A percentile compares a stretch with the other conserved stretches of the same genome.
These are phyloP conservation scores for Eubasilissa splendida DNA, from an alignment of 2,888 invertebrate genomes.

Conservation along the genomic window DNA sequence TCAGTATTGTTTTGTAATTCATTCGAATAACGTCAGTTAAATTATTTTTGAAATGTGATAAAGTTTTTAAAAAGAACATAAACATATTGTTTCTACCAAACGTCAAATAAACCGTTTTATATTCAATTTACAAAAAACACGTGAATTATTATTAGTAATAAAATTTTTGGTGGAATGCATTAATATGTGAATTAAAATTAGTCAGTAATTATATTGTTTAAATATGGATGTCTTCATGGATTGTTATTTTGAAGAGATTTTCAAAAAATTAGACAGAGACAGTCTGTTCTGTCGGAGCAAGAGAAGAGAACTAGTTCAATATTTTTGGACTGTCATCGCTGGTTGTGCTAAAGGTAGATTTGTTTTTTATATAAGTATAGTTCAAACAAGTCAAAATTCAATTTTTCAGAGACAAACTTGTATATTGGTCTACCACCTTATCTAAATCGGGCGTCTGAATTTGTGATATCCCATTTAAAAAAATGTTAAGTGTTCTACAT, in stretches of 20 bases:
- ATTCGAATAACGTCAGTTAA: too few species aligned
- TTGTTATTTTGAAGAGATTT: slow-evolving; percentile 84
- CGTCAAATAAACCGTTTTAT: too few species aligned
- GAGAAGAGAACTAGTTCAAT: slow-evolving; percentile 81
- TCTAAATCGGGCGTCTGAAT: too few species aligned
- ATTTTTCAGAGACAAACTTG: too few species aligned
- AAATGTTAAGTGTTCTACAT: too few species aligned
- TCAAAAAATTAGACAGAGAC: slow-evolving; percentile 80
- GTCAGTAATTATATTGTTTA: background rate
- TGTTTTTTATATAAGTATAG: background rate
- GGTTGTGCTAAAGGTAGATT: slow-evolving; percentile 77
- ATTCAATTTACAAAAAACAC: too few species aligned
- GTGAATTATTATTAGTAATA: background rate
- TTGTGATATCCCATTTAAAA: too few species aligned
- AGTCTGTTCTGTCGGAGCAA: slow-evolving; percentile 81
- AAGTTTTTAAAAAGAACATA: too few species aligned
- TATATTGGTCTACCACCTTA: too few species aligned
- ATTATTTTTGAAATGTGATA: too few species aligned
- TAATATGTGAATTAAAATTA: background rate
- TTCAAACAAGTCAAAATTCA: too few species aligned
- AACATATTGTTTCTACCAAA: background rate
- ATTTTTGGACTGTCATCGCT: slow-evolving; percentile 84
- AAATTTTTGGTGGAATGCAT: background rate
- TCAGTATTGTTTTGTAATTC: too few species aligned
- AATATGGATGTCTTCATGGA: slow-evolving; percentile 85